These are phyloP conservation scores for Burhinus bistriatus DNA, from an alignment of 2,113 vertebrate species.

Conservation along the genomic window DNA sequence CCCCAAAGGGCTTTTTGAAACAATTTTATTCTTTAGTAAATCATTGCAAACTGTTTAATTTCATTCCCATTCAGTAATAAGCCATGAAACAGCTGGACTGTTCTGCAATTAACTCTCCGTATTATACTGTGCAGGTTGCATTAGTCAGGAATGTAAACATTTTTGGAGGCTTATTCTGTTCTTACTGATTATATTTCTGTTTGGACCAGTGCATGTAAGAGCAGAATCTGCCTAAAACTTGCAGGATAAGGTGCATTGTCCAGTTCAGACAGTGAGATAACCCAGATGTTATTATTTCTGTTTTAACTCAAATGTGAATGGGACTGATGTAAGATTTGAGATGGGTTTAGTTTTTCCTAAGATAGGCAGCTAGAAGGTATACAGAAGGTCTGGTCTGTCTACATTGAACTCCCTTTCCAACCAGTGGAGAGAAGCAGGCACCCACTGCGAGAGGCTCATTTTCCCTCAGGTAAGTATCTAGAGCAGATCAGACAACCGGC, in stretches of 20 bases:
- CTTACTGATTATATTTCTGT: neutral
- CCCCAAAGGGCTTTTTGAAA: neutral
- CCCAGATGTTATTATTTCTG: neutral
- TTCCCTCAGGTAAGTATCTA: neutral
- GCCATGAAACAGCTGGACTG: neutral
- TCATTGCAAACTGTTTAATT: neutral
- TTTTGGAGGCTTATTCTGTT: neutral
- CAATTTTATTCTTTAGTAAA: neutral
- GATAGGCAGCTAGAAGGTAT: neutral
- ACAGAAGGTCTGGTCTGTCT: neutral
- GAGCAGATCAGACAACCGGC: neutral
- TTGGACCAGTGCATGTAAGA: neutral
- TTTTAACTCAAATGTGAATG: neutral
- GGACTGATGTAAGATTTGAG: neutral
- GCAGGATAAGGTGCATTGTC: neutral
- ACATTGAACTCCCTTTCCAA: accelerated
- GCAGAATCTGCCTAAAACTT: neutral
- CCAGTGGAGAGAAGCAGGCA: neutral
- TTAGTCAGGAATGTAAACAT: neutral
- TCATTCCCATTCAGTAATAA: neutral
- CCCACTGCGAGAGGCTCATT: neutral
- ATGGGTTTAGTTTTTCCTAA: neutral
- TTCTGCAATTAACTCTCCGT: neutral
- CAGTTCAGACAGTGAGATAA: neutral
- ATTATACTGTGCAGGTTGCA: neutral